These are phyloP conservation scores for Abramis brama DNA, from an alignment of 2,113 vertebrate species.

Conservation along the genomic window DNA sequence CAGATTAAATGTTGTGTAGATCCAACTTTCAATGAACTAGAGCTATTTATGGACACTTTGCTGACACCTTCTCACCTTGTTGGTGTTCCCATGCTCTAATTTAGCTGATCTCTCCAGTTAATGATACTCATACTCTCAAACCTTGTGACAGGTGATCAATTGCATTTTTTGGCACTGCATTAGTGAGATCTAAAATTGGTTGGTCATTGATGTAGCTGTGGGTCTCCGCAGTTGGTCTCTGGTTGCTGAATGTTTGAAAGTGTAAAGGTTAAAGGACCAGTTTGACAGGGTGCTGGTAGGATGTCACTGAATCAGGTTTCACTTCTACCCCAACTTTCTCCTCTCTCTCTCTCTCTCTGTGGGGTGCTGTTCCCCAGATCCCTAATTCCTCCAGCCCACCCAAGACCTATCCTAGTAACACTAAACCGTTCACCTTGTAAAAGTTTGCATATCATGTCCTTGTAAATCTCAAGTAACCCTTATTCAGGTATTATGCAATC, in stretches of 20 bases:
- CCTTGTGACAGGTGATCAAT: conserved; percentile 45
- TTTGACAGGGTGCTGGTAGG: not conserved
- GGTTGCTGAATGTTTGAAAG: conserved; percentile 58
- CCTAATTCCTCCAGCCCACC: not conserved
- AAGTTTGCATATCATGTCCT: not conserved
- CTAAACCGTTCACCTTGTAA: not conserved
- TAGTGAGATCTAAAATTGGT: conserved; percentile 52
- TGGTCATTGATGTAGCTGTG: conserved; percentile 50
- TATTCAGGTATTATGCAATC: not conserved
- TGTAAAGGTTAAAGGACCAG: conserved; percentile 61
- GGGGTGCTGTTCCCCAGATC: not conserved
- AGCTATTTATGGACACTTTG: conserved; percentile 11
- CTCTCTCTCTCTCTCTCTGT: not conserved
- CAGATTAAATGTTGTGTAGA: not conserved
- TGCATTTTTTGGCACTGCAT: conserved; percentile 37
- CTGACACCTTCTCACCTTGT: conserved; percentile 38
- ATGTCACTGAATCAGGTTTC: conserved; percentile 23
- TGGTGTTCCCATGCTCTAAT: conserved; percentile 18
- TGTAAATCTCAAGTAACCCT: conserved; percentile 3
- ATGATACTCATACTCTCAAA: conserved; percentile 54
- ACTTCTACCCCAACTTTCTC: not conserved
- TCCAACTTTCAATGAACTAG: not conserved
- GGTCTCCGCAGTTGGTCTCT: conserved; percentile 39
- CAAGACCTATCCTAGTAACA: not conserved
- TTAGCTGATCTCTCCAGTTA: conserved; percentile 39